Conservation (phyloP, 2,797 vertebrate species). For the Geotrypetes seraphini region DNA sequence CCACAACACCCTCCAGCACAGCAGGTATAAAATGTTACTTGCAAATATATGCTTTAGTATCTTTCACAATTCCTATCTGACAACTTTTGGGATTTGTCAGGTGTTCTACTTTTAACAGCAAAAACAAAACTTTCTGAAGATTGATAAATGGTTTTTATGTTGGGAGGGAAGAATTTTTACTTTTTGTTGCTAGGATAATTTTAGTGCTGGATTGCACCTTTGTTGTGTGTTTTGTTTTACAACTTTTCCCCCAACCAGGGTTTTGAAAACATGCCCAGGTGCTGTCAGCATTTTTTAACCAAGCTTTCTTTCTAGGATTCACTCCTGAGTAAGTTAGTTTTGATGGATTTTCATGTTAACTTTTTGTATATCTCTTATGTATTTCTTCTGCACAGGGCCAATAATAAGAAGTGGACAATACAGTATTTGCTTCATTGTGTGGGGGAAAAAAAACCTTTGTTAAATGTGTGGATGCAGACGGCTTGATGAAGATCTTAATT, state of each 20-base stretch:
- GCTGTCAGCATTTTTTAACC: constrained; percentile 65
- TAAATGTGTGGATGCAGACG: constrained; percentile 99
- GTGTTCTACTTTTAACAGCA: constrained; percentile 35
- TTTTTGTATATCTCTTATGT: constrained; percentile 99
- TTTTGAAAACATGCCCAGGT: constrained; percentile 70
- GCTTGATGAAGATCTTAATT: constrained; percentile 99
- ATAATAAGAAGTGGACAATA: constrained; percentile 99
- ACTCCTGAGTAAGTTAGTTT: constrained; percentile 69
- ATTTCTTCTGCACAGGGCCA: constrained; percentile 99
- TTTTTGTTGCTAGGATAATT: constrained; percentile 39
- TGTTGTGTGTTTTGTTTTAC: constrained; percentile 16
- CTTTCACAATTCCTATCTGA: constrained; percentile 53
- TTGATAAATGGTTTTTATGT: constrained; percentile 15
- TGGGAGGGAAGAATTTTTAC: constrained; percentile 2
- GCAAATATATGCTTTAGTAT: constrained; percentile 1
- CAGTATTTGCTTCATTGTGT: constrained; percentile 99
- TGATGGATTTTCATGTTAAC: constrained; percentile 87
- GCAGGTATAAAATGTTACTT: constrained; percentile 70
- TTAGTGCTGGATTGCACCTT: constrained; percentile 42
- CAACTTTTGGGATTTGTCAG: constrained; percentile 48
- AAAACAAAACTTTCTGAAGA: constrained; percentile 24
- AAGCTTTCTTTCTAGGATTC: constrained; percentile 75
- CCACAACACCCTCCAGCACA: constrained; percentile 79
- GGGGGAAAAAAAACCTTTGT: constrained; percentile 98
- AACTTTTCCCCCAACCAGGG: constrained; percentile 62